phyloP scores from a whole-genome alignment of 2,113 vertebrate genomes.

The Potamarius usumacintae region DNA sequence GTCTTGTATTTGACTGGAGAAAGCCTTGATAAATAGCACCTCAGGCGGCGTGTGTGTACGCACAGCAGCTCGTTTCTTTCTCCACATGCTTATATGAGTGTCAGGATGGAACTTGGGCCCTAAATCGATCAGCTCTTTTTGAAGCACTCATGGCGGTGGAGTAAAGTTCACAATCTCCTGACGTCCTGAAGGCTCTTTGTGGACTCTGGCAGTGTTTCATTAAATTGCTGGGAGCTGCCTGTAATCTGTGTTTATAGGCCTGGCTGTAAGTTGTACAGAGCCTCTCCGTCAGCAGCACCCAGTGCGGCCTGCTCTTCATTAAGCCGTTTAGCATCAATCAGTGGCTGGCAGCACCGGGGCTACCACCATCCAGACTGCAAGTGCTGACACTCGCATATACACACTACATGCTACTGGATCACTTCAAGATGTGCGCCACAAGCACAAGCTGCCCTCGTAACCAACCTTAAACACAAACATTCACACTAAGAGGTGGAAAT shows the following conservation, averaged over 20 bases:
- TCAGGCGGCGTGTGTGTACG: slow-evolving; percentile 4
- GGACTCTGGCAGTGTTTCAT: slow-evolving; percentile 23
- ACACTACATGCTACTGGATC: slow-evolving; percentile 21
- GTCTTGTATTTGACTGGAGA: slow-evolving; percentile 20
- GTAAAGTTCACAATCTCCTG: background rate
- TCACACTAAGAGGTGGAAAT: background rate
- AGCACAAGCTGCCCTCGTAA: background rate
- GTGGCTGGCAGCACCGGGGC: slow-evolving; percentile 7
- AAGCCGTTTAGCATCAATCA: slow-evolving; percentile 26
- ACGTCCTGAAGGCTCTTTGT: background rate
- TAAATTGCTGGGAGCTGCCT: slow-evolving; percentile 22
- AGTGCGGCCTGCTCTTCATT: slow-evolving; percentile 31
- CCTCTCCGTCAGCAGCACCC: slow-evolving; percentile 11
- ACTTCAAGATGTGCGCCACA: slow-evolving; percentile 32
- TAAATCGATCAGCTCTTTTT: slow-evolving; percentile 22
- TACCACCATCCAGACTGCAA: background rate
- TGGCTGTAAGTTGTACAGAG: slow-evolving; percentile 18
- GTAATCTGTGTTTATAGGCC: slow-evolving; percentile 38
- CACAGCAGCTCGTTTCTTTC: slow-evolving; percentile 18
- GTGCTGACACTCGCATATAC: slow-evolving; percentile 13
- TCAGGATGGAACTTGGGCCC: slow-evolving; percentile 2
- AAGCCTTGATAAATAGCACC: slow-evolving; percentile 30
- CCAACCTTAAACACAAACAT: slow-evolving; percentile 9
- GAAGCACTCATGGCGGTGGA: background rate
- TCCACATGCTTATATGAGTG: slow-evolving; percentile 4